These are phyloP conservation scores for Cataglyphis livida DNA, from an alignment of 2,888 invertebrate genomes.

Conservation along the genomic window DNA sequence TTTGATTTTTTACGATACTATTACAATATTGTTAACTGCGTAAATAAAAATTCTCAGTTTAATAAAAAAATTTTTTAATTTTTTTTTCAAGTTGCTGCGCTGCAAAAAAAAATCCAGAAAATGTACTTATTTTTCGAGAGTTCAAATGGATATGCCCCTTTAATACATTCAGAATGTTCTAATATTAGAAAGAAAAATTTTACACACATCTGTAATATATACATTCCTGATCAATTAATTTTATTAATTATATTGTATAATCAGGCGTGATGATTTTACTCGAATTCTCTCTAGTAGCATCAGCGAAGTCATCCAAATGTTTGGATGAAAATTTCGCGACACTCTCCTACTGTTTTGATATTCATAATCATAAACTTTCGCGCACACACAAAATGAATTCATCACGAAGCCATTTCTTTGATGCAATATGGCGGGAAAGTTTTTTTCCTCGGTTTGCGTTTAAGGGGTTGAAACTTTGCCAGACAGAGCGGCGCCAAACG, in stretches of 20 bases:
- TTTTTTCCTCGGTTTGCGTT: conserved; percentile 60
- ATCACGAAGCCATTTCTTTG: conserved; percentile 63
- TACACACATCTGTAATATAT: background rate
- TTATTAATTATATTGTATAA: conserved; percentile 4
- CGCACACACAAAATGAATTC: conserved; percentile 64
- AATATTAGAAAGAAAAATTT: background rate
- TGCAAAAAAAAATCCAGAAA: too few species aligned
- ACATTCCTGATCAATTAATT: background rate
- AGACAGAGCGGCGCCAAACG: conserved; percentile 64
- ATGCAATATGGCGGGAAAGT: conserved; percentile 70
- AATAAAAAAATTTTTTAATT: too few species aligned
- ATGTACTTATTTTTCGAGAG: too few species aligned
- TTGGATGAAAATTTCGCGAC: conserved; percentile 16
- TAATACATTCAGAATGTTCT: background rate
- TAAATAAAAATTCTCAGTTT: too few species aligned
- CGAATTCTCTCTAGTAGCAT: background rate
- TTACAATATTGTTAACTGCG: too few species aligned
- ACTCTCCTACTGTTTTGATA: conserved; percentile 50
- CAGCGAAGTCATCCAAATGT: background rate
- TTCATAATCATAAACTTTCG: conserved; percentile 66
- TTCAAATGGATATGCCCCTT: too few species aligned
- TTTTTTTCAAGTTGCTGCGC: too few species aligned
- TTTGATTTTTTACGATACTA: too few species aligned
- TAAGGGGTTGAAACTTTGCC: conserved; percentile 71
- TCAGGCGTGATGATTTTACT: background rate